Evolutionary conservation across 2,113 vertebrate genomes (phyloP), one percentile per base, ranked within the genome.

Genomic region (Paramisgurnus dabryanus): DNA sequence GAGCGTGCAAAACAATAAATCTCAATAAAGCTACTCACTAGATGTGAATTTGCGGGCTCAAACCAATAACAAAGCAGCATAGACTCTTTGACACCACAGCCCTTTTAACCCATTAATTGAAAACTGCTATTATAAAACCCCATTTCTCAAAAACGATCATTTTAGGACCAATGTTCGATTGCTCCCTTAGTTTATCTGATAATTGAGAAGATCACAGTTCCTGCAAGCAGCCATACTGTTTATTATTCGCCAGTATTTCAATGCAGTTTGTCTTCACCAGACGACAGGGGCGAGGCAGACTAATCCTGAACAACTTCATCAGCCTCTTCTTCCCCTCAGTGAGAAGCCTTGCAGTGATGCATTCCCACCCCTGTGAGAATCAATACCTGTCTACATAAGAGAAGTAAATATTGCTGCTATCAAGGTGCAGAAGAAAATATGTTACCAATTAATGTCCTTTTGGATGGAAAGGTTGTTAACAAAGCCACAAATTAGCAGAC

Each of bases 191-290:
- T 74, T 74, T 61, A 74, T 61, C 57, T 63, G 58, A 12, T 34
- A 63, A 64, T 47, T 58, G 18, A 47, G 73, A 76, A 1, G 60
- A 61, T 76, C 43, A 17, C 73, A 11, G 18, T n/a, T 13, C 45
- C 49, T 64, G 60, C 58, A 74, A 47, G 11, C 49, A 18, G 22
- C 67, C n/a, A 43, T 65, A 61, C 49, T 71, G 60, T 65, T 71
- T 67, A 64, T 72, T 61, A 27, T 15, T 64, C 43, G 49, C 63
- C n/a, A 77, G 47, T 60, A 53, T 80, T 58, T 50, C 40, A 60
- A 50, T 45, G 50, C 57, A 76, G 47, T 71, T 58, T 83, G 82
- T 69, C 53, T 70, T 76, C 43, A 39, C 18, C 57, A 76, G 60
- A 76, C 8, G 45, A 76, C 43, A 45, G 73, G 13, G 73, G 43